These are phyloP conservation scores for Genyomyrus donnyi DNA, from an alignment of 2,113 vertebrate genomes.

Conservation along the genomic window DNA sequence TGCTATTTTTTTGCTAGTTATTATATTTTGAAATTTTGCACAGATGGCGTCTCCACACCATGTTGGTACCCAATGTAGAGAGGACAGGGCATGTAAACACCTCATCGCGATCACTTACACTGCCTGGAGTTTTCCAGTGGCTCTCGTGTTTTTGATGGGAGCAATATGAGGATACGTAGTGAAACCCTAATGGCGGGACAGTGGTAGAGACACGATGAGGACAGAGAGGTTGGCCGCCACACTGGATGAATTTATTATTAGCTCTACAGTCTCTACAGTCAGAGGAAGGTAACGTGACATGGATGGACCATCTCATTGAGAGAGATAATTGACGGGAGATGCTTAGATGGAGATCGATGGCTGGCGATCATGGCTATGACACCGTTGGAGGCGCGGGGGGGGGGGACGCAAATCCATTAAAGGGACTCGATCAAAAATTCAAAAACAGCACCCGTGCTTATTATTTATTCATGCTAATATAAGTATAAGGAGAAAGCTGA, in stretches of 20 bases:
- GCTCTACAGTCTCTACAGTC: neutral
- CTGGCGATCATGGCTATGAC: slow-evolving; percentile 68
- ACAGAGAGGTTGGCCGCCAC: neutral
- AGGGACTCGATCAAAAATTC: slow-evolving; percentile 96
- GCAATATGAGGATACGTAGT: neutral
- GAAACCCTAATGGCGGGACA: neutral
- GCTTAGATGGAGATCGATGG: slow-evolving; percentile 86
- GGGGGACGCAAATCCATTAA: slow-evolving; percentile 84
- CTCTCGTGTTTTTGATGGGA: neutral
- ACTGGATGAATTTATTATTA: slow-evolving; percentile 13
- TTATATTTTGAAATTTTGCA: neutral
- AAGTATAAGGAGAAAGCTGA: slow-evolving; percentile 99
- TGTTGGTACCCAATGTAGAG: neutral
- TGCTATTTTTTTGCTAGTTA: neutral
- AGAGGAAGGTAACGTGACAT: neutral
- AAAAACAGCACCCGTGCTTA: slow-evolving; percentile 80
- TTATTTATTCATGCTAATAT: slow-evolving; percentile 99
- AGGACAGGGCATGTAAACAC: too few species aligned
- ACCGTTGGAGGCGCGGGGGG: slow-evolving; percentile 80
- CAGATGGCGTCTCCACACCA: neutral
- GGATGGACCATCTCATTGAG: slow-evolving; percentile 41
- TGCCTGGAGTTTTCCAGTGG: neutral
- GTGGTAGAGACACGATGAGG: neutral
- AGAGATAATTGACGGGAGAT: slow-evolving; percentile 78
- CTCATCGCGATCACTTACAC: neutral